Evolutionary conservation across 1,140 invertebrate species (phyloP).

Genomic region (Zaprionus tsacasi): DNA sequence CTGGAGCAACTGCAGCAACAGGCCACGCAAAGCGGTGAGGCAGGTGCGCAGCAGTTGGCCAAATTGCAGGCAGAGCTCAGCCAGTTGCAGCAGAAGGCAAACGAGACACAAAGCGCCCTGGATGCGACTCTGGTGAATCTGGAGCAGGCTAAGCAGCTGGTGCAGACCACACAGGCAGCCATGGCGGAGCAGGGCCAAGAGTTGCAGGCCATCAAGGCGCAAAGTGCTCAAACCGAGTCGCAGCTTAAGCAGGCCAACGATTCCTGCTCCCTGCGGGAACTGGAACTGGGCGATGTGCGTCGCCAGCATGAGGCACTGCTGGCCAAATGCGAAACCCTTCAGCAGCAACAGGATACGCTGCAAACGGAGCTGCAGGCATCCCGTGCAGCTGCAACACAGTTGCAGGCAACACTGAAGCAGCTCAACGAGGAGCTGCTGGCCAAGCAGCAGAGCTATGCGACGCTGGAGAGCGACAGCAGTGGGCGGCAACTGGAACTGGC

Average conservation of each 20-base stretch:
- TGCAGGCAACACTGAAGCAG: constrained; percentile 40
- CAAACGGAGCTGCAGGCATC: constrained; percentile 48
- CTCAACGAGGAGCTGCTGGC: constrained; percentile 51
- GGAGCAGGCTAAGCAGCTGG: constrained; percentile 20
- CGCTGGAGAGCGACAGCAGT: constrained; percentile 35
- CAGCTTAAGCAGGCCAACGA: constrained; percentile 39
- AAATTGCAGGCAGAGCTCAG: constrained; percentile 48
- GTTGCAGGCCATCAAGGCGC: constrained; percentile 1
- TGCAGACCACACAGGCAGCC: constrained; percentile 38
- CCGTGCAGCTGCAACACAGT: constrained; percentile 16
- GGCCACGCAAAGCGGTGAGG: constrained; percentile 27
- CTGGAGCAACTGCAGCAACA: constrained; percentile 58
- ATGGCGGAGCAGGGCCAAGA: constrained; percentile 44
- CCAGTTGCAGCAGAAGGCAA: constrained; percentile 23
- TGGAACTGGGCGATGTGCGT: constrained; percentile 52
- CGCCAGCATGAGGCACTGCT: constrained; percentile 52
- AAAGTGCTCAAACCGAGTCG: constrained; percentile 23
- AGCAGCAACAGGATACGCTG: constrained; percentile 49
- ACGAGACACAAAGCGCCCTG: constrained; percentile 9
- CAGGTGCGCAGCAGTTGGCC: constrained; percentile 34
- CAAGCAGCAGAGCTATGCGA: constrained; percentile 53
- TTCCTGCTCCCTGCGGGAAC: constrained; percentile 34
- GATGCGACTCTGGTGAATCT: constrained; percentile 4
- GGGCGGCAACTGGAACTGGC: constrained; percentile 38
- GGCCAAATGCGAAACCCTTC: constrained; percentile 50